Evolutionary conservation across 2,797 vertebrate genomes (phyloP), one percentile per base, ranked within the genome.

Genomic region (Urophycis tenuis): DNA sequence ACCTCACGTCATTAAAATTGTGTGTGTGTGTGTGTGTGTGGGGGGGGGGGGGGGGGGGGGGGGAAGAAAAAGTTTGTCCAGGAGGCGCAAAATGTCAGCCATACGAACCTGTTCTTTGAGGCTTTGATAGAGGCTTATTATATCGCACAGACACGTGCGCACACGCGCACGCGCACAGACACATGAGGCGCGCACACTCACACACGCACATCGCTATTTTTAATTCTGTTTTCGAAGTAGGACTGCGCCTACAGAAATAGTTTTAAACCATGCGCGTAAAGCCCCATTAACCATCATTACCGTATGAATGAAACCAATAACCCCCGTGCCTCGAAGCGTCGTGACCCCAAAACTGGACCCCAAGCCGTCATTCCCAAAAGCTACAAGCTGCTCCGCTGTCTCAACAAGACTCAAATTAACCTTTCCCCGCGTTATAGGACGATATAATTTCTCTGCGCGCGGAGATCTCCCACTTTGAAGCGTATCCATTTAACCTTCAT

Each of bases 401-500:
- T 89, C 89, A 87, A 92, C 91, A 91, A 90, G 89, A 86, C 88
- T 83, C 85, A 73, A 91, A 67, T 92, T 92, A 92, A 92, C 92
- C 92, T 92, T 89, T 45, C 36, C 36, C 89, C 77, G n/a, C n/a
- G 53, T 60, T 67, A 67, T 67, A 67, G 60, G 7, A 19, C 30
- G n/a, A 69, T 30, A 30, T 69, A 14, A 72, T 35, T 30, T 89
- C 82, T 87, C 86, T 89, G 83, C 85, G 87, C 83, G 81, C 77
- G 77, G 75, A 85, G 89, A 88, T 88, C 85, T 81, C 87, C 86
- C 85, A 87, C 90, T 92, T 92, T 92, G 85, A 92, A 92, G 91
- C 87, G 88, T 85, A 85, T 90, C 89, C 86, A 83, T 90, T 93
- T 93, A 93, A 92, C 87, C 92, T 93, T 91, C 87, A 90, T 91